Conservation (phyloP, 2,113 vertebrate genomes). For the Pholis gunnellus region DNA sequence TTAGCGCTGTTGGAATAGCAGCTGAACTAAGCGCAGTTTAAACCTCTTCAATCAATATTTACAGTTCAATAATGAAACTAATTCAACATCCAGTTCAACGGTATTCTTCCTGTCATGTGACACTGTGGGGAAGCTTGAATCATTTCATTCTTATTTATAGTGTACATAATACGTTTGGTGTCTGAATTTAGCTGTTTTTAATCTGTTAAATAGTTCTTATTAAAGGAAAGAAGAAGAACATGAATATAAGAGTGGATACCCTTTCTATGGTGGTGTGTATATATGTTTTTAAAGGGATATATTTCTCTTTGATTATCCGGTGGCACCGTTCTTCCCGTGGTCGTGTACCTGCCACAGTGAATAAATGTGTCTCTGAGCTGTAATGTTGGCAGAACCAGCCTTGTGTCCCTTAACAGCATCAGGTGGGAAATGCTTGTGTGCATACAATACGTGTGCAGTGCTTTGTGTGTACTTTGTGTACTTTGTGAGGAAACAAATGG, state of each 20-base stretch:
- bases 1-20: no score
- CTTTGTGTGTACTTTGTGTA: constrained; percentile 11
- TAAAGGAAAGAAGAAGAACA: background rate
- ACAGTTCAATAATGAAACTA: no score
- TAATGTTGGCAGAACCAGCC: background rate
- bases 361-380: constrained; percentile 6
- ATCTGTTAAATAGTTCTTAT: background rate
- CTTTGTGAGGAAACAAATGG: constrained; percentile 36
- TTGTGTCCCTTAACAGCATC: constrained; percentile 28
- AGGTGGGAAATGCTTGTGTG: constrained; percentile 9
- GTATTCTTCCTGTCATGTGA: no score
- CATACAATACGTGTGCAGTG: background rate
- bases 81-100: no score
- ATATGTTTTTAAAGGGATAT: background rate
- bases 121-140: no score
- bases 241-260: background rate
- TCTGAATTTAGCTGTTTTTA: background rate
- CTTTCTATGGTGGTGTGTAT: background rate
- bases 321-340: background rate
- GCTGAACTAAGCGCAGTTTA: no score
- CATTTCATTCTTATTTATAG: no score
- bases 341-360: background rate
- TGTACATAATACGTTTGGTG: background rate
- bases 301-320: background rate
- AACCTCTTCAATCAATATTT: no score